These are phyloP conservation scores for Myotis davidii DNA, from an alignment of 2,113 vertebrate species.

Conservation along the genomic window DNA sequence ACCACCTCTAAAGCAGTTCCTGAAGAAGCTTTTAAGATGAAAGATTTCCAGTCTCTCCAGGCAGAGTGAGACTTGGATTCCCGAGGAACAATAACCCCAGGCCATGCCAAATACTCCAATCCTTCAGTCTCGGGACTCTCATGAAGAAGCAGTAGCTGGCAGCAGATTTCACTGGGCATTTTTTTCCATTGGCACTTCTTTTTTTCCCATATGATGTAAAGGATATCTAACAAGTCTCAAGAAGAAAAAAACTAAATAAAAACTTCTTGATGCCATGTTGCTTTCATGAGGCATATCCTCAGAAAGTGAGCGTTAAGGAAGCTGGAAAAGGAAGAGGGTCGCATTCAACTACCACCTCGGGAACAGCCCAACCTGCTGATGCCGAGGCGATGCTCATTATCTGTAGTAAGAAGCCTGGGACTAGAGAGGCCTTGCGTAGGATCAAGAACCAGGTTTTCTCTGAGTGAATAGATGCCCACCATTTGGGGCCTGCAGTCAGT, in stretches of 20 bases:
- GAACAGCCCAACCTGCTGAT: not conserved
- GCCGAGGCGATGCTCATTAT: not conserved
- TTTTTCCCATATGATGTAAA: constrained; percentile 57
- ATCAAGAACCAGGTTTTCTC: not conserved
- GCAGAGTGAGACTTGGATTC: not conserved
- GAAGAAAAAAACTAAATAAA: not conserved
- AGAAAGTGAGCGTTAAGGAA: not conserved
- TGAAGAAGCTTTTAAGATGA: constrained; percentile 59
- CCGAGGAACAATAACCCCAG: not conserved
- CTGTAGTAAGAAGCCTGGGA: not conserved
- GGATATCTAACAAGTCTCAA: constrained; percentile 49
- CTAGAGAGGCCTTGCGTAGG: not conserved
- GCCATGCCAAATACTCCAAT: not conserved
- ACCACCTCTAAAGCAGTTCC: not conserved
- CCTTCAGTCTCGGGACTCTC: not conserved
- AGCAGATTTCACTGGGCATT: not conserved
- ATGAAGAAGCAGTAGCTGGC: constrained; percentile 60
- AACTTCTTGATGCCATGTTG: constrained; percentile 43
- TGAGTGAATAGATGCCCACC: not conserved
- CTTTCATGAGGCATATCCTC: constrained; percentile 54
- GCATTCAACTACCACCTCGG: not conserved
- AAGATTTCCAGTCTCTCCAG: constrained; percentile 16
- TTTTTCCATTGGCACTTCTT: not conserved
- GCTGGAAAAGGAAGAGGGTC: not conserved
- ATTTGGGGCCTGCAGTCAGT: not conserved